Evolutionary conservation across 2,113 vertebrate genomes (phyloP), one percentile per base, ranked within the genome.

Genomic region (Rhagologus leucostigma): DNA sequence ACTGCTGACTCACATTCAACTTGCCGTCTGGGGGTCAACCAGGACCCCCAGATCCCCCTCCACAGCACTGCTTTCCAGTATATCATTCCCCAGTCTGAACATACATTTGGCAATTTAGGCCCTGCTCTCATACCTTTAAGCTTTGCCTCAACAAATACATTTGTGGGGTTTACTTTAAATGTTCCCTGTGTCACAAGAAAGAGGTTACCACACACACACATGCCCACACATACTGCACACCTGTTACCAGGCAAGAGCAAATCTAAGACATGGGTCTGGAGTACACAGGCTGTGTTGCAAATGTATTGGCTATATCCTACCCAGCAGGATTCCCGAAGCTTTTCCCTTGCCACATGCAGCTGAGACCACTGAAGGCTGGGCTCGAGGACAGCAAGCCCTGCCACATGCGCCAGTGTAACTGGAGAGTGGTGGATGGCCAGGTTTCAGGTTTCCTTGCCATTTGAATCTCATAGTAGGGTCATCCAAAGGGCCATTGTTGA

Each of bases 1-100:
- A 44, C 63, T 59, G 44, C 32, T 67, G 44, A 2, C 16, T 52
- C 27, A 32, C 0, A 0, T 6, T 44, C 84, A 33, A 8, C 32
- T 22, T 86, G 3, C 9, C 60, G 59, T n/a, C n/a, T n/a, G n/a
- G n/a, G n/a, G n/a, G n/a, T 1, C 0, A 0, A 5, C 44, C 53
- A 44, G 62, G 1, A 35, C 4, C 3, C 21, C 21, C 35, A 42
- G 17, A 13, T 12, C 53, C 37, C 21, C 44, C 68, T 37, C 32
- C 13, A 3, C 0, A 0, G 20, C 26, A 3, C 17, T 68, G 32
- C 53, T 52, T 68, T 50, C 18, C 22, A 52, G 14, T 0, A 19
- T 27, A 14, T 77, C 63, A 37, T 37, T 52, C 37, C 6, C 22
- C 46, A 52, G 33, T 46, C 32, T 77, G 33, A 44, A 3, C 22